Evolutionary conservation across 2,113 vertebrate species (phyloP).

Genomic region (Ceratotherium simum): DNA sequence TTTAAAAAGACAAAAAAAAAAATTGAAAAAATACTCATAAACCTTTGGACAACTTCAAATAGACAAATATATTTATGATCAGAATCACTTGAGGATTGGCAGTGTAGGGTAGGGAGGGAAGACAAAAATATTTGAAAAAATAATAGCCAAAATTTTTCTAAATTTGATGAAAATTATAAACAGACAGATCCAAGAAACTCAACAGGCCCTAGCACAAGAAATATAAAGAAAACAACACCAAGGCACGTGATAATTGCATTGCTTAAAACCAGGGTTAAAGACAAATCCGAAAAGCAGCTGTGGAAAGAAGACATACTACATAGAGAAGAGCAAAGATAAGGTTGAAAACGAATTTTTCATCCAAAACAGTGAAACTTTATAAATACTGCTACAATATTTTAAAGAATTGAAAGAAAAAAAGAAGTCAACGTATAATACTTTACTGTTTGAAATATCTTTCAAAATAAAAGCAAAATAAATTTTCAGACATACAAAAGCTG

Average conservation of each 20-base stretch:
- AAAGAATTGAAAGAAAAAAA: neutral
- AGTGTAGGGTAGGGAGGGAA: neutral
- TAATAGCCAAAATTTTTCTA: neutral
- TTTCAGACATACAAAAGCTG: neutral
- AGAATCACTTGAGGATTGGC: neutral
- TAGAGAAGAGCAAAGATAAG: neutral
- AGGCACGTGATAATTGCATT: neutral
- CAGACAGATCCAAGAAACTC: neutral
- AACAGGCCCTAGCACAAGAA: neutral
- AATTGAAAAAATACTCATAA: neutral
- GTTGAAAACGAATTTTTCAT: neutral
- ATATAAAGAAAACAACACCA: neutral
- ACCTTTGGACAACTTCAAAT: neutral
- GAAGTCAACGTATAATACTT: neutral
- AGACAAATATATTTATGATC: neutral
- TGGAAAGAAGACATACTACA: neutral
- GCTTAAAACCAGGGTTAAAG: neutral
- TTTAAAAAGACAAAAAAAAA: neutral
- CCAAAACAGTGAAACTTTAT: neutral
- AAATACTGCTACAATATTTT: neutral
- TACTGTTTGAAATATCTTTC: neutral
- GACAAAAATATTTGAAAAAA: neutral
- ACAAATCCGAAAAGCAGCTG: neutral
- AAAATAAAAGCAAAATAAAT: slow-evolving; percentile 6
- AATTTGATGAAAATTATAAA: neutral